Percentiles rank a stretch among this genome's conserved stretches.
Conservation (phyloP, 2,888 invertebrate genomes). For the Tetramorium bicarinatum region DNA sequence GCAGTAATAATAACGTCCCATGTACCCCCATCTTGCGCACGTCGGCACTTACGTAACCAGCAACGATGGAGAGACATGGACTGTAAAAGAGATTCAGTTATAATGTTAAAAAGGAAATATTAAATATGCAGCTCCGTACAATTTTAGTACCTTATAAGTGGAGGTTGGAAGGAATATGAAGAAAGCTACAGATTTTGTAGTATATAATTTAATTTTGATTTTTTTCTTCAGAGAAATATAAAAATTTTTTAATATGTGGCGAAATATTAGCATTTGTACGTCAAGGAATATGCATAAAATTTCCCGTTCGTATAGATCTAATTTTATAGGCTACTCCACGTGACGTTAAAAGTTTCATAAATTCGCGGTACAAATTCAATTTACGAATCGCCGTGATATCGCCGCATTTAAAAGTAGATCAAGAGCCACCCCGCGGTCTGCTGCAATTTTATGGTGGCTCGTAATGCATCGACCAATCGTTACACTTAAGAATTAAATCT, state of each 20-base stretch:
- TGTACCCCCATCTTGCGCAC: conserved; percentile 19
- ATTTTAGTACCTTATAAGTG: conserved; percentile 26
- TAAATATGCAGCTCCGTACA: neutral
- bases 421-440: conserved; percentile 7
- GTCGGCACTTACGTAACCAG: conserved; percentile 1
- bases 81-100: conserved; percentile 17
- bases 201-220: conserved; percentile 9
- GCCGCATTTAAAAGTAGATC: conserved; percentile 48
- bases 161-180: conserved; percentile 5
- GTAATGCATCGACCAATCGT: conserved; percentile 53
- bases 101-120: conserved; percentile 43
- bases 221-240: neutral
- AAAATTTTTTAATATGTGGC: conserved; percentile 8
- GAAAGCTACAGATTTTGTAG: conserved; percentile 7
- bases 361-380: conserved; percentile 36
- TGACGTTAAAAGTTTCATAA: conserved; percentile 26
- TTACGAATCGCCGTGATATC: conserved; percentile 23
- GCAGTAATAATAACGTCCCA: conserved; percentile 38
- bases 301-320: neutral
- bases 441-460: conserved; percentile 40
- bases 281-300: neutral
- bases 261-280: conserved; percentile 7
- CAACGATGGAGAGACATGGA: conserved; percentile 25
- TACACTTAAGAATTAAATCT: conserved; percentile 57
- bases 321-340: neutral